These are phyloP conservation scores for Tribolium freemani DNA, from an alignment of 2,888 invertebrate genomes.

Conservation along the genomic window DNA sequence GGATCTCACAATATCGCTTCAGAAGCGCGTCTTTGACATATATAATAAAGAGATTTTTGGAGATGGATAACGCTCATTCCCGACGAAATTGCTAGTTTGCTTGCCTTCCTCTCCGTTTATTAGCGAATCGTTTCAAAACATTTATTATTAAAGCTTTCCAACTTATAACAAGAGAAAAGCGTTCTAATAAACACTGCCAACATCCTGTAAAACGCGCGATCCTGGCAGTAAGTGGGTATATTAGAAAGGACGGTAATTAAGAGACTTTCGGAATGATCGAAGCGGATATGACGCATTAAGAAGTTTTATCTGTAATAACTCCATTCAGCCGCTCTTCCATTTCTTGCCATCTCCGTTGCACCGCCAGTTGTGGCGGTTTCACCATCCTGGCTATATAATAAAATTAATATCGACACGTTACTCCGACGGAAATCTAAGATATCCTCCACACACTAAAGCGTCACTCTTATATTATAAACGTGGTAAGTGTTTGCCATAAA, in stretches of 20 bases:
- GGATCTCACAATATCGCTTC: slow-evolving; percentile 1
- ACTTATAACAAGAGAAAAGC: slow-evolving; percentile 28
- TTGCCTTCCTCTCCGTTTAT: slow-evolving; percentile 23
- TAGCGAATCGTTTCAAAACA: slow-evolving; percentile 39
- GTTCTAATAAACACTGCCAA: slow-evolving; percentile 37
- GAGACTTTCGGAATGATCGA: slow-evolving; percentile 42
- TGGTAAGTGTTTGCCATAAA: slow-evolving; percentile 16
- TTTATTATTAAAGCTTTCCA: slow-evolving; percentile 39
- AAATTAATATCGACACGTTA: slow-evolving; percentile 37
- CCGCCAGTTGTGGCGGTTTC: background rate
- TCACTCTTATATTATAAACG: slow-evolving; percentile 22
- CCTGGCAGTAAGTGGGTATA: slow-evolving; percentile 19
- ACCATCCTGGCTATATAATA: slow-evolving; percentile 22
- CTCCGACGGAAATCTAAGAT: slow-evolving; percentile 33
- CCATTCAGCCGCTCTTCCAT: slow-evolving; percentile 23
- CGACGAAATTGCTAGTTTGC: slow-evolving; percentile 11
- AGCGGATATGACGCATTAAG: slow-evolving; percentile 42
- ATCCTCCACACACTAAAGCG: slow-evolving; percentile 2
- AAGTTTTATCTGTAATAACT: slow-evolving; percentile 43
- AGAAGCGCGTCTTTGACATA: background rate
- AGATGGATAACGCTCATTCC: slow-evolving; percentile 16
- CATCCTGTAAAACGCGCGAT: slow-evolving; percentile 32
- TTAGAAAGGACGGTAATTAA: slow-evolving; percentile 41
- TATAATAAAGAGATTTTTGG: slow-evolving; percentile 5
- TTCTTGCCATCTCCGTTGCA: slow-evolving; percentile 15